These are phyloP conservation scores for Patiria pectinifera DNA, from an alignment of 53 echinoderm and acorn worm species.

Conservation along the genomic window DNA sequence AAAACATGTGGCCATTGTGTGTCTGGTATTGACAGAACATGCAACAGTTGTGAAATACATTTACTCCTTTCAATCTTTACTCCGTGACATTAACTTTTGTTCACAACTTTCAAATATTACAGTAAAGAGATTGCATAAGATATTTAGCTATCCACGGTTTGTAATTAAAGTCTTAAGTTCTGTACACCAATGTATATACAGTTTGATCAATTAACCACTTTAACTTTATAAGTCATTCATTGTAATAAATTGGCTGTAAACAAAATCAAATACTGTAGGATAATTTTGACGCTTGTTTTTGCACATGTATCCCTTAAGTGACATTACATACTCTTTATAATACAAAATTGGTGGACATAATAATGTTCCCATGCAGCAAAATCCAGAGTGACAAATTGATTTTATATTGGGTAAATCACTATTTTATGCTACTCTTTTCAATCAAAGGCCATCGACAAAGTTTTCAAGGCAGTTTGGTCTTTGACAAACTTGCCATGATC, in stretches of 20 bases:
- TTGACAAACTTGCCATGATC: neutral
- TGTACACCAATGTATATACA: neutral
- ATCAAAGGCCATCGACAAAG: neutral
- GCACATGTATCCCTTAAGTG: neutral
- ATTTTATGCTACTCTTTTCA: neutral
- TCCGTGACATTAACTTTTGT: neutral
- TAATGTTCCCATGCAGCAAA: slow-evolving; percentile 43
- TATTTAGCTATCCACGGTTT: neutral
- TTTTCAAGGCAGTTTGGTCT: slow-evolving; percentile 25
- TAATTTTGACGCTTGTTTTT: neutral
- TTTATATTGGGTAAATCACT: neutral
- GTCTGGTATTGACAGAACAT: neutral
- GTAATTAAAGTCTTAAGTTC: neutral
- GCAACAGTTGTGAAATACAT: neutral
- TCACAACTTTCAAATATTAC: neutral
- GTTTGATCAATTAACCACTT: neutral
- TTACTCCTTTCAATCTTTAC: neutral
- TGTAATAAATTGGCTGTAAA: neutral
- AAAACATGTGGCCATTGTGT: neutral
- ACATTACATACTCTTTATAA: neutral
- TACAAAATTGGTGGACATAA: neutral
- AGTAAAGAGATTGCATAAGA: neutral
- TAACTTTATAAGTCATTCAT: neutral
- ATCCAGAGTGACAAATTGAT: neutral
- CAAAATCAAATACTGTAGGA: neutral